Base-by-base conservation (phyloP, 2,113 vertebrate genomes). In the Macrotus californicus region DNA sequence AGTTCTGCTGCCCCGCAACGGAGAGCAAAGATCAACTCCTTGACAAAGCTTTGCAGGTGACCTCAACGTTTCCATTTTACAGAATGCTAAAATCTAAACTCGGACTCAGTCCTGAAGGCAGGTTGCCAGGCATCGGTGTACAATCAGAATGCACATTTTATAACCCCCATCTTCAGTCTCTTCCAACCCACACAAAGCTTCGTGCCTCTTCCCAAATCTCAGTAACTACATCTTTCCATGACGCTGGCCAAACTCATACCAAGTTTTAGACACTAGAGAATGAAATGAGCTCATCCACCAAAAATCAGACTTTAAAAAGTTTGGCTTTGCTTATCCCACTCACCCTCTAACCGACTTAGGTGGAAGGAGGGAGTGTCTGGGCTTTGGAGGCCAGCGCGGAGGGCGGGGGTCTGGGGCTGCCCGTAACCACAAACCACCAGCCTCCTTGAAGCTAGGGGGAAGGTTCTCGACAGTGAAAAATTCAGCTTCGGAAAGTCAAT, bases 171-270 rank as follows among this genome's bases (percentile, higher is more conserved):
- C 59, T 86, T 73, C 89, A 50, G 66, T 70, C 70, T 89, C 82
- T 94, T 91, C 77, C 79, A 72, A 87, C 84, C 91, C 97, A 96
- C 94, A 97, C 94, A 75, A 73, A 86, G 92, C 92, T 70, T 76
- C 64, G 46, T 84, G 77, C 72, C 52, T 86, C 85, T 97, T 91
- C 88, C 89, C 91, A 96, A 54, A 76, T 93, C 87, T 87, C 87
- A 73, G 92, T 82, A 95, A 96, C 95, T 89, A 87, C 87, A 94
- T 97, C 97, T 97, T 97, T 97, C 97, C 96, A 67, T 89, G 94
- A 94, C 29, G 87, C 59, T 21, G 83, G 92, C 87, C 93, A 96
- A 97, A 97, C 70, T 87, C 95, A 96, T 84, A 94, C 50, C 64
- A 93, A n/a, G 94, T 91, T 97, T 93, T 64, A 91, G 73, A 96